These are phyloP conservation scores for Bryconaethiops microstoma DNA, from an alignment of 2,797 vertebrate genomes.

Conservation along the genomic window DNA sequence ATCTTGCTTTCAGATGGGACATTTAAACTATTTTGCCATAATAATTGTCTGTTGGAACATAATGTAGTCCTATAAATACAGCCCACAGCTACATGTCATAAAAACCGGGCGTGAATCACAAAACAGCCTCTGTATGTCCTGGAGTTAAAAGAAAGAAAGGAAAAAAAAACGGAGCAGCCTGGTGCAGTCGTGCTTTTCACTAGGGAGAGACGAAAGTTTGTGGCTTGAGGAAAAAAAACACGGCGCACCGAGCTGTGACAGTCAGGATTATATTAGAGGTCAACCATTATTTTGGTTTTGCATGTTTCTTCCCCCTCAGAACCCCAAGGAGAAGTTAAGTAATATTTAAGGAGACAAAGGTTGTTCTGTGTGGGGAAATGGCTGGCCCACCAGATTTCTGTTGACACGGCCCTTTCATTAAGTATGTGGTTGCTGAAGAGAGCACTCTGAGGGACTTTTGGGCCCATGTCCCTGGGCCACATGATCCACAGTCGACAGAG, in stretches of 20 bases:
- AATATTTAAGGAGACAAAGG: slow-evolving; percentile 71
- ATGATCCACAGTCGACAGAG: slow-evolving; percentile 49
- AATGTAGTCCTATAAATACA: slow-evolving; percentile 77
- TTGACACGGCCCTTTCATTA: slow-evolving; percentile 79
- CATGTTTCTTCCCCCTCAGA: slow-evolving; percentile 69
- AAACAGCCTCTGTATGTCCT: slow-evolving; percentile 62
- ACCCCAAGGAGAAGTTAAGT: slow-evolving; percentile 68
- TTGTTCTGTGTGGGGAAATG: slow-evolving; percentile 68
- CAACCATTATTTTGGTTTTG: slow-evolving; percentile 70
- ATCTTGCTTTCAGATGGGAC: slow-evolving; percentile 24
- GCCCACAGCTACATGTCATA: slow-evolving; percentile 62
- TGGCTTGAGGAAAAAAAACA: slow-evolving; percentile 68
- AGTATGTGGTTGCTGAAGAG: slow-evolving; percentile 79
- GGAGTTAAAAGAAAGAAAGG: slow-evolving; percentile 27
- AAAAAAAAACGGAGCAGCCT: slow-evolving; percentile 61
- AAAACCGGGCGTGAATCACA: slow-evolving; percentile 63
- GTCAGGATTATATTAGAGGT: slow-evolving; percentile 66
- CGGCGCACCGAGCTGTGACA: slow-evolving; percentile 62
- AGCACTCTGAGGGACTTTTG: slow-evolving; percentile 70
- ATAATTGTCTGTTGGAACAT: slow-evolving; percentile 67
- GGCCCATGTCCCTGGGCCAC: slow-evolving; percentile 69
- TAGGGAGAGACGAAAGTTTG: slow-evolving; percentile 62
- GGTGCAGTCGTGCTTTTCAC: slow-evolving; percentile 68
- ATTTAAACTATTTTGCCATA: slow-evolving; percentile 30
- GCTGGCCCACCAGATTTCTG: slow-evolving; percentile 69